These are phyloP conservation scores for Poeciliopsis occidentalis DNA, from an alignment of 2,113 vertebrate genomes.

Conservation along the genomic window DNA sequence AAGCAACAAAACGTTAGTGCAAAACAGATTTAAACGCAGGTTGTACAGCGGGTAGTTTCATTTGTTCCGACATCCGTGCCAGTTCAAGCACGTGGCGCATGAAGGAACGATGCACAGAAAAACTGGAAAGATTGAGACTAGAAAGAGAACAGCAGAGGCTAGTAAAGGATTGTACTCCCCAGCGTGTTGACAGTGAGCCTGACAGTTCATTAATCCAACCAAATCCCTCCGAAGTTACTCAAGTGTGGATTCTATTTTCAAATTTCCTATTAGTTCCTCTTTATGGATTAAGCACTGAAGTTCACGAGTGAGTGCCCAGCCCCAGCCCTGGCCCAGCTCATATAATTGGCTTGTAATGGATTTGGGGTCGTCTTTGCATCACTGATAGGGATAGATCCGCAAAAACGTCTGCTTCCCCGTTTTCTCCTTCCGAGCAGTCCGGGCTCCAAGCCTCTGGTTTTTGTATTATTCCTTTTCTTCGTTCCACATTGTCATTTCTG, in stretches of 20 bases:
- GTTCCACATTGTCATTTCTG: constrained; percentile 54
- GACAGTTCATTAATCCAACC: constrained; percentile 81
- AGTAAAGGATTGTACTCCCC: constrained; percentile 73
- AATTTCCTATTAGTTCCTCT: constrained; percentile 83
- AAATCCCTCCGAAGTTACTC: constrained; percentile 82
- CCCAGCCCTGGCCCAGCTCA: constrained; percentile 73
- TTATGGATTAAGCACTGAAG: constrained; percentile 81
- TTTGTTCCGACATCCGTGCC: constrained; percentile 42
- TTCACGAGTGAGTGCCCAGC: constrained; percentile 70
- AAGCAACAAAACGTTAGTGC: constrained; percentile 47
- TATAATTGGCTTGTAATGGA: constrained; percentile 83
- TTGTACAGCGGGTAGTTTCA: constrained; percentile 42
- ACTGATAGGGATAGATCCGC: constrained; percentile 71
- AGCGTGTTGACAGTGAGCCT: constrained; percentile 74
- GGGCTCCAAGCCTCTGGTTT: constrained; percentile 35
- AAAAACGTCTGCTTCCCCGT: constrained; percentile 42
- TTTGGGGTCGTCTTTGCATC: constrained; percentile 77
- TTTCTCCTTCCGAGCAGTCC: constrained; percentile 32
- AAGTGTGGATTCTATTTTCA: constrained; percentile 85
- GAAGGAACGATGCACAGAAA: constrained; percentile 36
- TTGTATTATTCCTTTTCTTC: constrained; percentile 50
- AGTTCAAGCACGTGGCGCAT: constrained; percentile 36
- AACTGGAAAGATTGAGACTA: constrained; percentile 52
- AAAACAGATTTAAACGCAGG: constrained; percentile 55
- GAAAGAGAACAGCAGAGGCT: constrained; percentile 52